phyloP scores from a whole-genome alignment of 2,113 vertebrate genomes.

The Alethe diademata region DNA sequence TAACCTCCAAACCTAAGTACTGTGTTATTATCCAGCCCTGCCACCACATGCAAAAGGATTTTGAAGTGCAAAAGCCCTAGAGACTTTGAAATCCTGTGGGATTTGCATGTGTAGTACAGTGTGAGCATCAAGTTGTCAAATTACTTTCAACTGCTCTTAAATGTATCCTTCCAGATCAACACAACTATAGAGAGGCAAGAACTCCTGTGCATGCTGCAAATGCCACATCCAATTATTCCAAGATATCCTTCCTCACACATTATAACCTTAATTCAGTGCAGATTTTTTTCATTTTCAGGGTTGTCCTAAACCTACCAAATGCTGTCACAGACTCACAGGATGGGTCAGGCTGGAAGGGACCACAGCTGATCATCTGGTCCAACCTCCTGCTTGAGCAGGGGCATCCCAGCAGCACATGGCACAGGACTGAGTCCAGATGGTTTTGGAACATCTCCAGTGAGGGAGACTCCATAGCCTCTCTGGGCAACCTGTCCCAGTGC shows the following conservation, averaged over 20 bases:
- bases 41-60: not conserved
- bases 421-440: not conserved
- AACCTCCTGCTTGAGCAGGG: not conserved
- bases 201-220: not conserved
- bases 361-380: not conserved
- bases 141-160: conserved; percentile 5
- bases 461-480: not conserved
- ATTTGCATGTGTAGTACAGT: not conserved
- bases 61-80: not conserved
- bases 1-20: not conserved
- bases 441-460: not conserved
- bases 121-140: not conserved
- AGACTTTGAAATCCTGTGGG: not conserved
- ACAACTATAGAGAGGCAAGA: not conserved
- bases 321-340: not conserved
- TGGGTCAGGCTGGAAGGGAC: not conserved
- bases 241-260: not conserved
- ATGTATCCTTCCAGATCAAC: not conserved
- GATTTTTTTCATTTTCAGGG: not conserved
- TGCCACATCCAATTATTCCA: not conserved
- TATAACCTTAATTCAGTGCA: not conserved
- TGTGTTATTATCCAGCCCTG: not conserved
- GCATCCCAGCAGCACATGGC: not conserved
- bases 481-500: not conserved
- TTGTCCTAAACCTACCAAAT: not conserved